A percentile compares a stretch with the other conserved stretches of the same genome.
Conservation (phyloP, 2,888 invertebrate species). For the Ormyrus pomaceus region DNA sequence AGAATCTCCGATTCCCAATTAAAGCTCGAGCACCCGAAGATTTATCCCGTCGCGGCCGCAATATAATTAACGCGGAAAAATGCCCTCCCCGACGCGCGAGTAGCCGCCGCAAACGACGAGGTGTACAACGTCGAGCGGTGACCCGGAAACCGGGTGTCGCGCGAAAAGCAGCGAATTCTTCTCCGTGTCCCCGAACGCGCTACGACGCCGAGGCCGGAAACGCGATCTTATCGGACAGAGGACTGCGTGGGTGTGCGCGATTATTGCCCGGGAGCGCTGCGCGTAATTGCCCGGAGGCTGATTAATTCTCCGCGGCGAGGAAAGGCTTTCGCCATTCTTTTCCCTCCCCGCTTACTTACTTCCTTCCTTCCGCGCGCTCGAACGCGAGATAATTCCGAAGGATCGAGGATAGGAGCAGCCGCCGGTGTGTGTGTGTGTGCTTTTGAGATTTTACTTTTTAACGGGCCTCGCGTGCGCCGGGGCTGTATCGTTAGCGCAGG, state of each 20-base stretch:
- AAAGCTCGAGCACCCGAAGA: too few relatives aligned
- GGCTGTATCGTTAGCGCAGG: too few relatives aligned
- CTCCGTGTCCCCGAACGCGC: too few relatives aligned
- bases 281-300: slow-evolving; percentile 38
- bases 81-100: not conserved
- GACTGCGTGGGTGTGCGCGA: not conserved
- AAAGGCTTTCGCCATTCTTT: slow-evolving; percentile 13
- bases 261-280: not conserved
- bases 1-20: too few relatives aligned
- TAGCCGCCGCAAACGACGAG: not conserved
- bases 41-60: too few relatives aligned
- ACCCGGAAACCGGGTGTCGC: not conserved
- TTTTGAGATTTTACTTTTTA: not conserved
- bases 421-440: too few relatives aligned
- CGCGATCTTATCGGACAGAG: slow-evolving; percentile 20
- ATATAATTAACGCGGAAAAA: not conserved
- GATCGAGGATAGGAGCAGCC: too few relatives aligned
- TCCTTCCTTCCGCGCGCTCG: slow-evolving; percentile 17
- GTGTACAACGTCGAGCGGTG: too few relatives aligned
- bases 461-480: too few relatives aligned
- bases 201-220: too few relatives aligned
- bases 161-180: not conserved
- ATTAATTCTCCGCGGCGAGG: slow-evolving; percentile 33
- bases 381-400: slow-evolving; percentile 2
- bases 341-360: not conserved